phyloP scores from a whole-genome alignment of 2,113 vertebrate genomes.

The Piaya cayana region DNA sequence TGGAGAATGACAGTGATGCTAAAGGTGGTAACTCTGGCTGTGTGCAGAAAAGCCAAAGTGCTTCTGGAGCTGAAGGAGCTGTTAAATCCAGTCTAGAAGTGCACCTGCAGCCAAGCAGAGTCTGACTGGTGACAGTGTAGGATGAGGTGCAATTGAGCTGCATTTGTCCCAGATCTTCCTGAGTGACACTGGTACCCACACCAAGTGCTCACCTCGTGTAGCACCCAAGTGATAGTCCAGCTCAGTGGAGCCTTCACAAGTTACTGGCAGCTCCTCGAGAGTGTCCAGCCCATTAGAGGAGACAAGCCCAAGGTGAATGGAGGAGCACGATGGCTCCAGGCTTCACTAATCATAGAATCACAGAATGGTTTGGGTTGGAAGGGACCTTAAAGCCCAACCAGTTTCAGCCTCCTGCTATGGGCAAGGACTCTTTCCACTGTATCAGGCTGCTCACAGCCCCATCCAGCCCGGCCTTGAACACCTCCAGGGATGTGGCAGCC shows the following conservation, averaged over 20 bases:
- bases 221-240: background rate
- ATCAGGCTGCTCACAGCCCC: too few relatives aligned
- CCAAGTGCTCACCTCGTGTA: accelerated
- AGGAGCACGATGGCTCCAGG: background rate
- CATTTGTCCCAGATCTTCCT: background rate
- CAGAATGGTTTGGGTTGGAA: too few relatives aligned
- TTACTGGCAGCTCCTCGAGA: too few relatives aligned
- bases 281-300: background rate
- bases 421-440: too few relatives aligned
- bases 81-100: background rate
- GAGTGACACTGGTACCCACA: background rate
- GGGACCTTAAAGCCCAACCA: too few relatives aligned
- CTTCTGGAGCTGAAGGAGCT: background rate
- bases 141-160: background rate
- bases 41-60: background rate
- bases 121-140: background rate
- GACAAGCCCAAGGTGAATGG: background rate
- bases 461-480: too few relatives aligned
- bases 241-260: background rate
- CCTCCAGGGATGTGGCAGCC: too few relatives aligned
- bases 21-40: accelerated
- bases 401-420: too few relatives aligned
- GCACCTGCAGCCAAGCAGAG: background rate
- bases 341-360: too few relatives aligned
- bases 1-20: background rate